Base-by-base conservation (phyloP, 2,888 invertebrate genomes). In the Caprella mutica region DNA sequence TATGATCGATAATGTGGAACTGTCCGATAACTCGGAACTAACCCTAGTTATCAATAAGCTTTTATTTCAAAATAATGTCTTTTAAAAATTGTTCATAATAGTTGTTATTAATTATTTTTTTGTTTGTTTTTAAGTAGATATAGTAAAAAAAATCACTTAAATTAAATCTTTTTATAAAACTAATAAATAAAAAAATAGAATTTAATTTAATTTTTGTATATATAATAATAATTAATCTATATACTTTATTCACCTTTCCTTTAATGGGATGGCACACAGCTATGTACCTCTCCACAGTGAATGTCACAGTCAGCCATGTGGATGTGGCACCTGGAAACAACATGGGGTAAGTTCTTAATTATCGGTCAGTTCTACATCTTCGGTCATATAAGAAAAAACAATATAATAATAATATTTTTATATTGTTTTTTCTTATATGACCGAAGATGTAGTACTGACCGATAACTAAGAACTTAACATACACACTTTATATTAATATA, bases 231-330 rank as follows among this genome's bases (percentile, higher is more conserved):
- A n/a, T n/a, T n/a, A n/a, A n/a, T 35, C 9, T 14, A 35, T 14
- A 43, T 4, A 38, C 9, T 12, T 33, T 12, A 21, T 56, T 38
- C 29, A 62, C 62, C 52, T 62, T 62, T 38, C 59, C 56, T 27
- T 55, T 56, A 40, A 85, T 79, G 19, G 85, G 85, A 72, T 84
- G 81, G 68, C 83, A 81, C 23, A 85, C 84, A 26, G 83, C 84
- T 62, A 85, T 81, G 74, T 83, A 85, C 50, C 85, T 77, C 72
- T 85, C 85, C 55, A 85, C 75, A 21, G 85, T 85, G 70, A 85
- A 85, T 59, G 83, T 80, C 24, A 84, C 82, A 27, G 83, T 84
- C 65, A 85, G 74, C 82, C 84, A 85, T 46, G 84, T 82, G 50
- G 83, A 83, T 33, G 82, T 80, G 69, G 81, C 83, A 68, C 74